Base-by-base conservation (phyloP, 2,797 vertebrate species). In the Pangasius mekongensis region DNA sequence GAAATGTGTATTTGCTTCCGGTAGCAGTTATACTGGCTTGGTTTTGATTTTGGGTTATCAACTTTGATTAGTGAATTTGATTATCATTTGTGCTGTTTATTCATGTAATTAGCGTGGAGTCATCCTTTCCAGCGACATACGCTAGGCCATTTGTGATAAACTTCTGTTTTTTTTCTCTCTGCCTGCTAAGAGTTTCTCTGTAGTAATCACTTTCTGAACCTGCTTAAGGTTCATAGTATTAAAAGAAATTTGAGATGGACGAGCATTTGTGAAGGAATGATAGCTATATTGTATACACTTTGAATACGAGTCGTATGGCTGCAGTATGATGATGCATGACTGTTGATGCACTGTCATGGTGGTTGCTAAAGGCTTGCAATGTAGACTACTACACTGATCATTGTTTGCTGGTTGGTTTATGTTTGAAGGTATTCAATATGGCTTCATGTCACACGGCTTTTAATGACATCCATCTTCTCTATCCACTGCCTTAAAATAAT, bases 21-120 rank as follows among this genome's bases (percentile, higher is more conserved):
- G 7, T 43, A 73, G 36, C 74, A 77, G 13, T 52, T 27, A 36
- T 7, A 71, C 20, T 8, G 3, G 6, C 20, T 73, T 22, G 69
- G 16, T 39, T 73, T 71, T 71, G 67, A 5, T 71, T 71, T 36
- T n/a, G 62, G 24, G 10, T 64, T n/a, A 11, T 64, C 8, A 36
- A 69, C 2, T 24, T 74, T 76, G 24, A 49, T 1, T n/a, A 3
- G 47, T 77, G 74, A 77, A 77, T 77, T n/a, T 54, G 47, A 52
- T 52, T 77, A 77, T 77, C 47, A 77, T 77, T 77, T 52, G 14
- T 77, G 47, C 74, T 52, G 74, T 52, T 77, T 52, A 18, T 77
- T 52, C 47, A 52, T 77, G 47, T 47, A 14, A 11, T 77, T 77
- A 77, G 27, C 13, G 6, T 52, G 74, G 74, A 77, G 74, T 77